Evolutionary conservation across 2,113 vertebrate genomes (phyloP).

Genomic region (Pachyramphus minor): DNA sequence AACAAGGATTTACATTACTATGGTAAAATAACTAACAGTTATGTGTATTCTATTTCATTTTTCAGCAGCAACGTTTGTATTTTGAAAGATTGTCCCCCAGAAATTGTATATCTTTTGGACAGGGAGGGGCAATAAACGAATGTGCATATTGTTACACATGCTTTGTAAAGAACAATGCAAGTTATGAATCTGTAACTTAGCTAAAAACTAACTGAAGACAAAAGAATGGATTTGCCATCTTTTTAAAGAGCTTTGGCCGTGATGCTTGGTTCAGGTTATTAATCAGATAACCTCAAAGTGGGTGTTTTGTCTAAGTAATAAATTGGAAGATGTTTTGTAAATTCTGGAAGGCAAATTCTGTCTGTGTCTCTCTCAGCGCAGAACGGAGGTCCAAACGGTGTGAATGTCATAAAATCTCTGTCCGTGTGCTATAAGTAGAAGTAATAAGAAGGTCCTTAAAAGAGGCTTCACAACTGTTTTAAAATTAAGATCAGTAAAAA

Average conservation of each 20-base stretch:
- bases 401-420: neutral
- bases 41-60: slow-evolving; percentile 34
- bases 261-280: neutral
- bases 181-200: neutral
- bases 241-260: neutral
- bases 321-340: neutral
- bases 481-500: neutral
- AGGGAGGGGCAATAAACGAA: neutral
- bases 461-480: neutral
- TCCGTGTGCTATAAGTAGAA: neutral
- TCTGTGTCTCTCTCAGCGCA: neutral
- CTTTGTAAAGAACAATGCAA: neutral
- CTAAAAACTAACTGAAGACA: neutral
- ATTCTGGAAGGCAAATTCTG: neutral
- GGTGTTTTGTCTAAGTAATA: neutral
- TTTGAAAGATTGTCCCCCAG: slow-evolving; percentile 27
- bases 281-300: neutral
- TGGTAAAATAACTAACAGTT: slow-evolving; percentile 41
- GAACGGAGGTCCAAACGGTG: neutral
- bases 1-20: slow-evolving; percentile 48
- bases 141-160: neutral
- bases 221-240: neutral
- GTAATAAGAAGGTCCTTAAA: neutral
- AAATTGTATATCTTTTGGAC: slow-evolving; percentile 36
- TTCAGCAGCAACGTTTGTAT: slow-evolving; percentile 4